Percentiles rank a stretch among this genome's conserved stretches.
phyloP scores from a whole-genome alignment of 2,113 vertebrate genomes.

The Phyllostomus discolor region DNA sequence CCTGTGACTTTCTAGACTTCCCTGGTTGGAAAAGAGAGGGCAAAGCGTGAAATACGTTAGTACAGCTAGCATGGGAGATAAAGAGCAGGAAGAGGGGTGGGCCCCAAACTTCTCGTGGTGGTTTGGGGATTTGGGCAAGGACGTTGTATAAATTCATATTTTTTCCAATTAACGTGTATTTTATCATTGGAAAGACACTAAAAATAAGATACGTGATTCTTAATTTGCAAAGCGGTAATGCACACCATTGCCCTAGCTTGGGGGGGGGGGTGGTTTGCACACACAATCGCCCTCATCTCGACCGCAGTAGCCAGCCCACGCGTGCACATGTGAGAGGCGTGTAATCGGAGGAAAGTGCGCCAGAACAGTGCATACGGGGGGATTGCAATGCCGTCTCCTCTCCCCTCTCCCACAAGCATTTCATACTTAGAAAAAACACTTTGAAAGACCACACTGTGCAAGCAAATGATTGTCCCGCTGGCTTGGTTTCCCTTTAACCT shows the following conservation, averaged over 20 bases:
- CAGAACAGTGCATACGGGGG: background rate
- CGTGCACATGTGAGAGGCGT: background rate
- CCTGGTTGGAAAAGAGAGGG: background rate
- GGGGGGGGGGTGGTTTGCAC: no score
- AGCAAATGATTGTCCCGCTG: background rate
- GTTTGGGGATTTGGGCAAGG: background rate
- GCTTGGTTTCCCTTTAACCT: background rate
- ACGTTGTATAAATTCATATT: background rate
- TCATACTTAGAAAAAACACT: background rate
- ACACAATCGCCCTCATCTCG: background rate
- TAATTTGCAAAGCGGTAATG: background rate
- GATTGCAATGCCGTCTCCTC: background rate
- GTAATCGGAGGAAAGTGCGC: background rate
- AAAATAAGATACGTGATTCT: background rate
- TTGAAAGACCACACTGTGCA: background rate
- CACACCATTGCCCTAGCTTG: no score
- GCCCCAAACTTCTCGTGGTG: background rate
- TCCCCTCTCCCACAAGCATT: background rate
- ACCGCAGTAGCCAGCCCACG: fast-evolving
- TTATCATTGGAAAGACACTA: background rate
- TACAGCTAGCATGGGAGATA: background rate
- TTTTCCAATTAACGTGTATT: background rate
- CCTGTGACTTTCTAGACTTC: background rate
- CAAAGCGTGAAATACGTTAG: background rate
- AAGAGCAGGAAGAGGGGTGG: background rate